phyloP scores from a whole-genome alignment of 2,888 invertebrate genomes.

The Drosophila koepferae region DNA sequence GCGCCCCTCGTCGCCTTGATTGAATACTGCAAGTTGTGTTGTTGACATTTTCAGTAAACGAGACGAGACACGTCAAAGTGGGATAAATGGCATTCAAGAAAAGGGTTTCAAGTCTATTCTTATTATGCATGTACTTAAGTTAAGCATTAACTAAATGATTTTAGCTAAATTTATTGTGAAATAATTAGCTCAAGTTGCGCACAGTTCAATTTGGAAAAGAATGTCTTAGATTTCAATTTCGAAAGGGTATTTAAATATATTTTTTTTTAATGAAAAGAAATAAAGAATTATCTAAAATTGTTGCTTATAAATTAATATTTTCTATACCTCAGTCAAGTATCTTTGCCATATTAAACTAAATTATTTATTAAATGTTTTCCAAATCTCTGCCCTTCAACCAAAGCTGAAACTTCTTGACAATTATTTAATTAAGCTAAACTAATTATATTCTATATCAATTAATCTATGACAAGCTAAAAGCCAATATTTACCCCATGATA shows the following conservation, averaged over 20 bases:
- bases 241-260: neutral
- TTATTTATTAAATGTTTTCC: neutral
- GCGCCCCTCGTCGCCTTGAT: slow-evolving; percentile 93
- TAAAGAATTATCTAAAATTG: neutral
- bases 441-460: neutral
- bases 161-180: slow-evolving; percentile 27
- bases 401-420: neutral
- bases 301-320: neutral
- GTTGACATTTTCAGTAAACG: slow-evolving; percentile 41
- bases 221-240: neutral
- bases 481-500: slow-evolving; percentile 5
- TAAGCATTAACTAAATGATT: neutral
- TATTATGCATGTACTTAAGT: neutral
- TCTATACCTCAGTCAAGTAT: neutral
- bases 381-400: neutral
- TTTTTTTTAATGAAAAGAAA: no score
- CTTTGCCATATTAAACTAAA: neutral
- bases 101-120: slow-evolving; percentile 19
- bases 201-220: slow-evolving; percentile 16
- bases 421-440: neutral
- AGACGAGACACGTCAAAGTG: slow-evolving; percentile 10
- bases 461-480: slow-evolving; percentile 1
- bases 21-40: slow-evolving; percentile 87
- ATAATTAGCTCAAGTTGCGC: slow-evolving; percentile 46
- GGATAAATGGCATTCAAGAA: slow-evolving; percentile 22